These are phyloP conservation scores for Hycleus phaleratus DNA, from an alignment of 1,140 invertebrate species.

Conservation along the genomic window DNA sequence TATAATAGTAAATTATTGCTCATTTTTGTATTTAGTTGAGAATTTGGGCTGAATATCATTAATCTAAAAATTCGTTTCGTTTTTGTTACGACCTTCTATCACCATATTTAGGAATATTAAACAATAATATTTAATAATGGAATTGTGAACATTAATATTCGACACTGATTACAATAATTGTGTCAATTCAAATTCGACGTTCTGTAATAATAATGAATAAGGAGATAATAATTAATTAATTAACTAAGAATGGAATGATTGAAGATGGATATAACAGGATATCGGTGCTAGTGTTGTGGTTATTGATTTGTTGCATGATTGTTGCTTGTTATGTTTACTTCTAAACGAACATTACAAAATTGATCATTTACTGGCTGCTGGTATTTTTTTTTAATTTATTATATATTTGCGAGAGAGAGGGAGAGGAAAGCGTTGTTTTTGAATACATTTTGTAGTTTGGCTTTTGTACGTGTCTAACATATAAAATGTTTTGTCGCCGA, in stretches of 20 bases:
- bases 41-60: slow-evolving; percentile 6
- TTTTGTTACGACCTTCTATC: background rate
- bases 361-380: no score
- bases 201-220: background rate
- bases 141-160: no score
- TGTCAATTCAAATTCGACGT: slow-evolving; percentile 7
- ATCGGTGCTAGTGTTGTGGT: slow-evolving; percentile 26
- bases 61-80: slow-evolving; percentile 4
- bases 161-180: slow-evolving; percentile 5
- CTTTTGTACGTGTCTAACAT: slow-evolving; percentile 11
- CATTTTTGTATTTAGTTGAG: slow-evolving; percentile 11
- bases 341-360: no score
- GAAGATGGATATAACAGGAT: slow-evolving; percentile 10
- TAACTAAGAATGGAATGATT: no score
- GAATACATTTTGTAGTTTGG: slow-evolving; percentile 6
- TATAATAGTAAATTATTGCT: slow-evolving; percentile 5
- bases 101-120: background rate
- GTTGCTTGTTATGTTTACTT: slow-evolving; percentile 27
- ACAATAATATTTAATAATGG: background rate
- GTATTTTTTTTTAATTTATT: no score
- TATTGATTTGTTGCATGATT: slow-evolving; percentile 25
- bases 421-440: no score
- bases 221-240: no score
- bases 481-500: slow-evolving; percentile 14
- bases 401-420: no score